A percentile compares a stretch with the other conserved stretches of the same genome.
These are phyloP conservation scores for Andrena fulva DNA, from an alignment of 2,888 invertebrate species.

Conservation along the genomic window DNA sequence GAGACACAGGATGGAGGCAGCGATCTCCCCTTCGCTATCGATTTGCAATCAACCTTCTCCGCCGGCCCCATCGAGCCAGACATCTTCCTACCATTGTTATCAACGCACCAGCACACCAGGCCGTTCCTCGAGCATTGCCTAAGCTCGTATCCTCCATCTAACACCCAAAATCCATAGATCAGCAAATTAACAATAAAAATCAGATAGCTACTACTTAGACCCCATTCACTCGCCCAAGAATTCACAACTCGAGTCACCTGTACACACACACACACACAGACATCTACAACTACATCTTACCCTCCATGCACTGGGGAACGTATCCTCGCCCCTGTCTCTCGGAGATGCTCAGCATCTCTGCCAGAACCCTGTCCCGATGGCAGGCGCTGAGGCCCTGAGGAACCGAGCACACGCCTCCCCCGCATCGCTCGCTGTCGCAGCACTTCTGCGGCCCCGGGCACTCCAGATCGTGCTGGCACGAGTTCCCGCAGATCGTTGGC, in stretches of 20 bases:
- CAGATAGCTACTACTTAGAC: too few species aligned
- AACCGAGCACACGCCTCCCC: conserved; percentile 88
- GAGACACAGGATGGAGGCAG: conserved; percentile 86
- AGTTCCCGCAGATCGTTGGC: conserved; percentile 81
- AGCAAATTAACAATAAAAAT: not conserved
- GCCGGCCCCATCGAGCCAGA: conserved; percentile 93
- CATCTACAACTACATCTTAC: conserved; percentile 59
- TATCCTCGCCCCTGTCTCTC: conserved; percentile 94
- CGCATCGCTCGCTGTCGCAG: conserved; percentile 91
- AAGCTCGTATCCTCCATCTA: conserved; percentile 90
- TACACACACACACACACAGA: too few species aligned
- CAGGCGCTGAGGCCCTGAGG: conserved; percentile 90
- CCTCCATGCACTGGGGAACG: conserved; percentile 91
- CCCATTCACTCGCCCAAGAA: too few species aligned
- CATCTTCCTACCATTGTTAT: conserved; percentile 90
- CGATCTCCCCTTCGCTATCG: conserved; percentile 78
- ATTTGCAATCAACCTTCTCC: conserved; percentile 88
- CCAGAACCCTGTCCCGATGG: conserved; percentile 91
- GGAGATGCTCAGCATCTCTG: conserved; percentile 91
- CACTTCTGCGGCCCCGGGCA: conserved; percentile 94
- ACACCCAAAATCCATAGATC: conserved; percentile 43
- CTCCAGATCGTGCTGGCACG: conserved; percentile 91
- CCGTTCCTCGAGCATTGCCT: conserved; percentile 94
- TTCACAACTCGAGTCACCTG: too few species aligned
- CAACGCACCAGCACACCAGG: conserved; percentile 95